Percentiles rank a stretch among this genome's conserved stretches.
These are phyloP conservation scores for Lagodon rhomboides DNA, from an alignment of 2,797 vertebrate species.

Conservation along the genomic window DNA sequence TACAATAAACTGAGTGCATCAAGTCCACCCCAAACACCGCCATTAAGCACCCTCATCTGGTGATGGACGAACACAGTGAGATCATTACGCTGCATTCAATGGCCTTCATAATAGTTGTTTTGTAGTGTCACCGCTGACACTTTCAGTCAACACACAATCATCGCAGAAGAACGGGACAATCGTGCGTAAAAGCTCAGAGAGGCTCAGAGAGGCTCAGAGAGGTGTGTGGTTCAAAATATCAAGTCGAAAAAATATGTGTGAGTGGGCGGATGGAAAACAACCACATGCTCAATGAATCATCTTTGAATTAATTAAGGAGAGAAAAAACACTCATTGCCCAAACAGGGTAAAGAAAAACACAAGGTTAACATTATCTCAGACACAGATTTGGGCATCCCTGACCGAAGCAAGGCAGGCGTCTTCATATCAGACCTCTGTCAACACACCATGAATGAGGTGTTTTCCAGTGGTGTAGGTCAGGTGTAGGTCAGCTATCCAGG, in stretches of 20 bases:
- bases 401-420: slow-evolving; percentile 3
- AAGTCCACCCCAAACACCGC: slow-evolving; percentile 9
- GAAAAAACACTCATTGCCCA: neutral
- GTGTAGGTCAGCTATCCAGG: slow-evolving; percentile 28
- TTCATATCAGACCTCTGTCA: slow-evolving; percentile 14
- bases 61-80: slow-evolving; percentile 22
- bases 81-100: slow-evolving; percentile 40
- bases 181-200: neutral
- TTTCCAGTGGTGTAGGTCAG: slow-evolving; percentile 26
- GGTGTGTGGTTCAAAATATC: slow-evolving; percentile 3
- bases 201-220: too few relatives aligned
- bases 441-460: slow-evolving; percentile 16
- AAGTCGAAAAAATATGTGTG: neutral
- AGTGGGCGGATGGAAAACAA: slow-evolving; percentile 5
- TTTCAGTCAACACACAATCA: slow-evolving; percentile 23
- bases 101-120: neutral
- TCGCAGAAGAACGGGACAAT: slow-evolving; percentile 1
- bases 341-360: neutral
- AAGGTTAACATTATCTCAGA: slow-evolving; percentile 9
- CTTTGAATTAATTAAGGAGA: neutral
- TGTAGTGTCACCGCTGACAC: slow-evolving; percentile 2
- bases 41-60: slow-evolving; percentile 10
- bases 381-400: slow-evolving; percentile 17
- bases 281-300: neutral
- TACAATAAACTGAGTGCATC: neutral